phyloP scores from a whole-genome alignment of 2,797 vertebrate species.

The Scolopax bukidnonensis region DNA sequence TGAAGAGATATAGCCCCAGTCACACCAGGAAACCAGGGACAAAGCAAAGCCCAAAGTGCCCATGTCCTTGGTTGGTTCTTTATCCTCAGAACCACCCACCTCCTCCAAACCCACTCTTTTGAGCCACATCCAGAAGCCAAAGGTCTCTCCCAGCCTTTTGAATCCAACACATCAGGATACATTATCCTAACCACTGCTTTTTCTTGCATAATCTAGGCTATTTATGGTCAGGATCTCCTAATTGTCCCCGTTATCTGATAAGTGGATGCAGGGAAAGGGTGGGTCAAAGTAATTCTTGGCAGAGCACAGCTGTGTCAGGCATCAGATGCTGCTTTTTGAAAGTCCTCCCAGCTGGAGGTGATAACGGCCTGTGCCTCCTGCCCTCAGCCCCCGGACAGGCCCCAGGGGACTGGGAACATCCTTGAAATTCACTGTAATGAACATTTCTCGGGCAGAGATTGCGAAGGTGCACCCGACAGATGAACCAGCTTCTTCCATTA shows the following conservation, averaged over 20 bases:
- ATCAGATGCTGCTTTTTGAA: background rate
- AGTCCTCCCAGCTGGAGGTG: background rate
- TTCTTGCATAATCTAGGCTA: background rate
- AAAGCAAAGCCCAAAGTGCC: background rate
- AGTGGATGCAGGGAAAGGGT: background rate
- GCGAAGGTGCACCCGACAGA: fast-evolving
- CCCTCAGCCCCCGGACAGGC: background rate
- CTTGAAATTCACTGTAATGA: fast-evolving
- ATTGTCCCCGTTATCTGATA: slow-evolving; percentile 4
- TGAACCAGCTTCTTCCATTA: background rate
- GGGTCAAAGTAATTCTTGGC: background rate
- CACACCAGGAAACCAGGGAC: background rate
- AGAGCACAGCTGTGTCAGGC: background rate
- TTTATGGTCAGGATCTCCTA: background rate
- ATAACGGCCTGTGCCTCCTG: background rate
- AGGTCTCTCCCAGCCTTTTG: background rate
- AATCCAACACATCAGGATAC: fast-evolving
- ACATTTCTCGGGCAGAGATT: background rate
- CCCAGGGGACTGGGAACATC: background rate
- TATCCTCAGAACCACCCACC: background rate
- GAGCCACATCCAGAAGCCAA: background rate
- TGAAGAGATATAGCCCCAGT: background rate
- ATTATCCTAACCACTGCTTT: background rate
- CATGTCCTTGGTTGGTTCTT: background rate
- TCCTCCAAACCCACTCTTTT: background rate